Evolutionary conservation across 2,888 invertebrate species (phyloP).

Genomic region (Drosophila pseudotakahashii): DNA sequence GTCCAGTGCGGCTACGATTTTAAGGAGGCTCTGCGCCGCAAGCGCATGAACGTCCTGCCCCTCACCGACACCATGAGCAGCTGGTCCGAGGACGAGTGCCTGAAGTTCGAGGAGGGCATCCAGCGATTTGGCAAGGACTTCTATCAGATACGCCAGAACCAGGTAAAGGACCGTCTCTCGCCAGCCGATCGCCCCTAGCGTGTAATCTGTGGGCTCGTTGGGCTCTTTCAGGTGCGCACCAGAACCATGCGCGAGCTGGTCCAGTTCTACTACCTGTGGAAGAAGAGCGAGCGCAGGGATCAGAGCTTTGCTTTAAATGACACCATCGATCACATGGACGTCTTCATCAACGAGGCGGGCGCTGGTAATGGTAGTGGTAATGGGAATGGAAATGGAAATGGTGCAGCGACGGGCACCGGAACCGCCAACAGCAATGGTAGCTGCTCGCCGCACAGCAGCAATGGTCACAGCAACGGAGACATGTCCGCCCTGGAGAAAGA

Average conservation of each 20-base stretch:
- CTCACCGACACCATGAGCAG: constrained; percentile 91
- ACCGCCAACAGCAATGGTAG: constrained; percentile 47
- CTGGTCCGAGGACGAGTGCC: constrained; percentile 99
- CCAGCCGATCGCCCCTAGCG: constrained; percentile 16
- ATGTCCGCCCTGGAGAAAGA: constrained; percentile 50
- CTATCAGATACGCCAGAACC: constrained; percentile 95
- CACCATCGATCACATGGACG: constrained; percentile 83
- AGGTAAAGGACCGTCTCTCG: constrained; percentile 85
- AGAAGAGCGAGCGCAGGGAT: constrained; percentile 98
- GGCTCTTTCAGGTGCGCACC: constrained; percentile 87
- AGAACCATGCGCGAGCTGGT: constrained; percentile 98
- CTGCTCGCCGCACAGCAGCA: constrained; percentile 52
- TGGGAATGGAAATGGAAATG: constrained; percentile 31
- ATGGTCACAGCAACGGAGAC: constrained; percentile 43
- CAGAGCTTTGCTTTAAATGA: constrained; percentile 81
- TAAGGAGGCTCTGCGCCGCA: constrained; percentile 95
- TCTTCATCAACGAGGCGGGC: constrained; percentile 80
- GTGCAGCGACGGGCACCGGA: constrained; percentile 37
- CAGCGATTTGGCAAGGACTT: constrained; percentile 98
- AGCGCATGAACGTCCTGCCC: constrained; percentile 89
- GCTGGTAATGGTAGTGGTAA: constrained; percentile 49
- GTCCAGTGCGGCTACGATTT: constrained; percentile 97
- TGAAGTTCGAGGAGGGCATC: constrained; percentile 98
- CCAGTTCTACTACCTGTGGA: constrained; percentile 98
- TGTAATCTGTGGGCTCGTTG: constrained; percentile 23